These are phyloP conservation scores for Sarcophaga subvicina DNA, from an alignment of 2,888 invertebrate genomes.

Conservation along the genomic window DNA sequence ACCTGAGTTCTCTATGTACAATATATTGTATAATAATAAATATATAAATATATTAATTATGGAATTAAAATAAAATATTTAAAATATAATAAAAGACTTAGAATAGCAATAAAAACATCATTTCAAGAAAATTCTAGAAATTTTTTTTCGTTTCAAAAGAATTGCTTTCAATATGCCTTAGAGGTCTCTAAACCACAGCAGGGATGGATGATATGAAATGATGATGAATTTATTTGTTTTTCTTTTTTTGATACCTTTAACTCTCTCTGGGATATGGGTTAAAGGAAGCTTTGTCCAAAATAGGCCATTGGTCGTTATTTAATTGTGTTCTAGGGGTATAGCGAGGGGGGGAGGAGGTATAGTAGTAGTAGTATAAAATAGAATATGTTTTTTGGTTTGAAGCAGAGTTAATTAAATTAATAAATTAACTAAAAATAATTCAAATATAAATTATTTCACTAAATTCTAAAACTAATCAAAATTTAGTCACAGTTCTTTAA, in stretches of 20 bases:
- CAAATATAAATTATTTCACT: slow-evolving; percentile 66
- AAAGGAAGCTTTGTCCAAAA: slow-evolving; percentile 43
- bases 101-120: slow-evolving; percentile 50
- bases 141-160: background rate
- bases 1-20: slow-evolving; percentile 66
- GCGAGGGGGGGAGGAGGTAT: background rate
- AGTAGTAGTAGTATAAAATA: slow-evolving; percentile 30
- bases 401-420: slow-evolving; percentile 77
- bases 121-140: slow-evolving; percentile 20
- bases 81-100: slow-evolving; percentile 49
- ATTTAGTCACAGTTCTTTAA: slow-evolving; percentile 60
- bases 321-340: background rate
- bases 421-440: slow-evolving; percentile 72
- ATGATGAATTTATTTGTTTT: slow-evolving; percentile 29
- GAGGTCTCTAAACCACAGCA: background rate
- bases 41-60: slow-evolving; percentile 26
- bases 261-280: background rate
- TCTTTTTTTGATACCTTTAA: slow-evolving; percentile 18
- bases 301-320: slow-evolving; percentile 63
- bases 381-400: slow-evolving; percentile 75
- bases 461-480: slow-evolving; percentile 63
- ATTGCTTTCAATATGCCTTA: slow-evolving; percentile 33
- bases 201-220: slow-evolving; percentile 14
- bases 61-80: background rate
- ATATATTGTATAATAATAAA: slow-evolving; percentile 11